Evolutionary conservation across 2,888 invertebrate genomes (phyloP), one percentile per base, ranked within the genome.

Genomic region (Melipona bicolor): DNA sequence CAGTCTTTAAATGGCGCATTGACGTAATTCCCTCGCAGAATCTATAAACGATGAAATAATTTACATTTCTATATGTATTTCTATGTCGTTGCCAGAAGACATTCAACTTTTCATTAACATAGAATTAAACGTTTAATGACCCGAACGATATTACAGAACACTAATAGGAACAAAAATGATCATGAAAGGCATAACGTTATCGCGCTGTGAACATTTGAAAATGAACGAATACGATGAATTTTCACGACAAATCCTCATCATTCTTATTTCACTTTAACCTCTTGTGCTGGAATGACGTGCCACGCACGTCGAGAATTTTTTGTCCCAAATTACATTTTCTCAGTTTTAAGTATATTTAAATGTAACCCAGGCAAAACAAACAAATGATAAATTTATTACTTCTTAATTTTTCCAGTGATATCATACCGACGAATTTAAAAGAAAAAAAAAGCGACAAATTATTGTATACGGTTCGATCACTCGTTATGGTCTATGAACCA

Each of bases 1-100:
- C 32, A 70, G n/a, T 32, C 52, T 64, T 54, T 73, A 78, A 64
- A 56, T 54, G 73, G 27, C 74, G 73, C 65, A n/a, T 49, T 73
- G 32, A 56, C 74, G 74, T 78, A 65, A 78, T 64, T 78, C 56
- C 1, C 15, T n/a, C 43, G 54, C 13, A 49, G 54, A 56, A 65
- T 9, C 49, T 32, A 6, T 64, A n/a, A 78, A 64, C 54, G n/a
- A 3, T 56, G 32, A 27, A 54, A 54, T 65, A 65, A 78, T 78
- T 65, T 56, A 74, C 56, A 24, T 78, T 78, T 65, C n/a, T 27
- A 73, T 43, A 43, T 27, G 27, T 27, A 27, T 27, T 27, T 27
- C 27, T 27, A 27, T 27, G 11, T 19, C 61, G 21, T 49, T 21
- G 27, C 17, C 4, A 15, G 6, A 43, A 21, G 11, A 9, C 17